Percentiles rank a stretch among this genome's conserved stretches.
Evolutionary conservation across 2,888 invertebrate species (phyloP).

Genomic region (Stenotaenia linearis): DNA sequence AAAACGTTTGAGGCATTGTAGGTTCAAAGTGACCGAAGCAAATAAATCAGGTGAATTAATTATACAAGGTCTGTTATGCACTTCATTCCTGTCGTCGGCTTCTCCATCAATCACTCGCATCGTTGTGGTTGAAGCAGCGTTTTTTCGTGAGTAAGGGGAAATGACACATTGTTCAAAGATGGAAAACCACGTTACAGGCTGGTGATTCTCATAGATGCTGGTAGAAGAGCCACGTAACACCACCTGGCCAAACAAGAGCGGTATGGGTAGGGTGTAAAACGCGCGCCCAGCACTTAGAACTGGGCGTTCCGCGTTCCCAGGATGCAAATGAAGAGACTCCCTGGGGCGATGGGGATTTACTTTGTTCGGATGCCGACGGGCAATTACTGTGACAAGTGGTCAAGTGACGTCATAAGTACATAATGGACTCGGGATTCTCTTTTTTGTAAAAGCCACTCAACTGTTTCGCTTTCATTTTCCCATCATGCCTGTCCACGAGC

Average conservation of each 20-base stretch:
- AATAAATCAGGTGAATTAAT: conserved; percentile 22
- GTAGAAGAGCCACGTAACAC: conserved; percentile 23
- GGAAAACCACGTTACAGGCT: conserved; percentile 19
- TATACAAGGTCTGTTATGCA: conserved; percentile 17
- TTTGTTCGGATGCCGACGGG: conserved; percentile 19
- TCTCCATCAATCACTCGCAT: conserved; percentile 1
- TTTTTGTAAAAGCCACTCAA: not conserved
- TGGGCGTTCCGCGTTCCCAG: conserved; percentile 24
- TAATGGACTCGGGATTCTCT: not conserved
- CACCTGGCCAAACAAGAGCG: conserved; percentile 26
- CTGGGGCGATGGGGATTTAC: conserved; percentile 9
- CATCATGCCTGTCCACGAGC: not conserved
- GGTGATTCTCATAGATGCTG: conserved; percentile 1
- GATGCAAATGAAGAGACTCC: conserved; percentile 20
- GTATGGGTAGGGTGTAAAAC: conserved; percentile 2
- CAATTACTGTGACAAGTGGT: conserved; percentile 23
- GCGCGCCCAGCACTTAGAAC: conserved; percentile 17
- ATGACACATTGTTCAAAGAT: not conserved
- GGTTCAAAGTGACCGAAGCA: not conserved
- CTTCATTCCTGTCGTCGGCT: not conserved
- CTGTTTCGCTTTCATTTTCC: conserved; percentile 12
- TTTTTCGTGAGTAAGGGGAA: not conserved
- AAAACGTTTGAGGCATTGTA: not conserved
- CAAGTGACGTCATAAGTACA: conserved; percentile 24
- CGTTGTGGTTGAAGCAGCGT: not conserved